Base-by-base conservation (phyloP, 1,140 invertebrate species). In the Rhopalosiphum padi region DNA sequence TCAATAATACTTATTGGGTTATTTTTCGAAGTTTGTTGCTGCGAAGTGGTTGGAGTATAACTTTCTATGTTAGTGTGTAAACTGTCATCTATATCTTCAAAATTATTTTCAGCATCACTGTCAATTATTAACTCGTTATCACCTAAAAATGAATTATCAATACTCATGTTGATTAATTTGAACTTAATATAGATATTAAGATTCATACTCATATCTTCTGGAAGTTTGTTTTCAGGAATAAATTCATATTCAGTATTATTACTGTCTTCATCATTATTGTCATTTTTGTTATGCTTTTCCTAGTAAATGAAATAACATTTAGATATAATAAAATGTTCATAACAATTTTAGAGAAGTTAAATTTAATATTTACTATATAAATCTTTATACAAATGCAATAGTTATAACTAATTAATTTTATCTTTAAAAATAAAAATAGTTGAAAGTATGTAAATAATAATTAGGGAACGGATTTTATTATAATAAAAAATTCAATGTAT, bases 361-460 rank as follows among this genome's bases (percentile, higher is more conserved):
- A 11, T 46, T 11, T 46, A 46, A 11, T 60, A 60, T 60, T 60
- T 60, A 30, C 25, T 30, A n/a, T 68, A 46, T 15, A 46, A 1
- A 46, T 25, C 9, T 25, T 8, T 46, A n/a, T 30, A 30, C 6
- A 35, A 88, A 35, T 51, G 21, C 53, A 18, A 53, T 35, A 87
- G 48, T 35, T n/a, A 35, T n/a, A 41, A 41, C 41, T 41, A 41
- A 41, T 41, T 41, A 41, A 41, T 41, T 41, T 41, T 41, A 41
- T 41, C 41, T 41, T 41, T 41, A 41, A 41, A 41, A 41, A 86
- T 15, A 43, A 25, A 41, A 85, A 11, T 23, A 85, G 4, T 5
- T 46, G 98, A 95, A 98, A 41, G 2, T 41, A 41, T 41, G 41
- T 41, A 41, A 41, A 41, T 41, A 41, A 41, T 41, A 41, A 41